Evolutionary conservation across 2,797 vertebrate species (phyloP).

Genomic region (Arctocebus calabarensis): DNA sequence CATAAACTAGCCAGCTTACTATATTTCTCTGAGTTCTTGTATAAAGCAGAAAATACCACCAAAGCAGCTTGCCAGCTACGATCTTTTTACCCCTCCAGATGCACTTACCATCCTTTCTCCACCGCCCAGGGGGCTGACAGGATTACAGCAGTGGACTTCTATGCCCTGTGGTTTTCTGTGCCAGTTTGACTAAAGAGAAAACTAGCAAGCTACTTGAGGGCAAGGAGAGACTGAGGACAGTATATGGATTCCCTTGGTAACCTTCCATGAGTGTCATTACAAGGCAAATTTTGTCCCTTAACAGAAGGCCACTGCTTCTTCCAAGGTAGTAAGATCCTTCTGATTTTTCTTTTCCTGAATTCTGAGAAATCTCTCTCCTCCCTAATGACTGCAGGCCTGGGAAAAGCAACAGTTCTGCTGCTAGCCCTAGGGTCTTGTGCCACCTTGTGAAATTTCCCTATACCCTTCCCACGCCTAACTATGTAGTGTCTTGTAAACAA

Average conservation of each 20-base stretch:
- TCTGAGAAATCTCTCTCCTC: slow-evolving; percentile 16
- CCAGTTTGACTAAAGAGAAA: background rate
- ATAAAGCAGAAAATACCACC: background rate
- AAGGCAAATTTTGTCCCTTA: background rate
- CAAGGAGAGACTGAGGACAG: background rate
- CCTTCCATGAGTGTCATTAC: slow-evolving; percentile 7
- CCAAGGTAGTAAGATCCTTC: background rate
- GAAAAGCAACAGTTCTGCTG: background rate
- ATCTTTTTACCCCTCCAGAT: background rate
- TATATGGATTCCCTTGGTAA: background rate
- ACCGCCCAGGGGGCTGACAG: background rate
- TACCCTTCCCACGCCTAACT: background rate
- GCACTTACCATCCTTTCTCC: background rate
- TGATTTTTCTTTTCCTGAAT: background rate
- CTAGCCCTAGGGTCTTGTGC: background rate
- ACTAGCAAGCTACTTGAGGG: background rate
- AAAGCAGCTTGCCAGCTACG: background rate
- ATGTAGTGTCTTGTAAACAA: background rate
- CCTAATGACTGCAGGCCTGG: background rate
- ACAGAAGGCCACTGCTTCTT: background rate
- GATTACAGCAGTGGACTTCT: background rate
- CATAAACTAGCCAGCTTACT: slow-evolving; percentile 5
- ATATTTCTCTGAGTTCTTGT: slow-evolving; percentile 16
- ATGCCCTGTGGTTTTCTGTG: background rate
- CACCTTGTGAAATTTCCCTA: background rate